Base-by-base conservation (phyloP, 2,888 invertebrate genomes). In the Limnephilus marmoratus region DNA sequence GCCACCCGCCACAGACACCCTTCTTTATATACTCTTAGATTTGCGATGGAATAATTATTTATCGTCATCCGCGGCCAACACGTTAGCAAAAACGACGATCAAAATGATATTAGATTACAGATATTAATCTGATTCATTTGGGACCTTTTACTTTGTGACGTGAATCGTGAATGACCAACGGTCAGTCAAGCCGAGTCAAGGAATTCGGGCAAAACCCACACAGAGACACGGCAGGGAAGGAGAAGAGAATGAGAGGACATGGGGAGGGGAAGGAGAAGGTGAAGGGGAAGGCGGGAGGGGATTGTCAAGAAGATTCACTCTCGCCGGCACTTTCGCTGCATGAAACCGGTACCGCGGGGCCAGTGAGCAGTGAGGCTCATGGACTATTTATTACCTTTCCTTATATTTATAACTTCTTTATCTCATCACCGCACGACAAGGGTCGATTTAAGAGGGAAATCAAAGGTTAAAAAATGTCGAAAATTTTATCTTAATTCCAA, bases 251-350 rank as follows among this genome's bases (percentile, higher is more conserved):
- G 24, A 49, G 49, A 49, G 31, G n/a, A 87, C 45, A 68, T 34
- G 87, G 45, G 18, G 13, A 80, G 88, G 68, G 88, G 31, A 53
- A 68, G 49, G 7, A 9, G 18, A 31, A 37, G 83, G 45, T 3
- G 41, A 34, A 9, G 24, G 12, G 68, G 68, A 34, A 31, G 87
- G 34, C 29, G 41, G n/a, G 29, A 49, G 87, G 87, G 31, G 31
- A 53, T n/a, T 53, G 29, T 86, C 45, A 31, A 49, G 87, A 31
- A 87, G 88, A 89, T 90, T 90, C 68, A 83, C 85, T 85, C 90
- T 83, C 90, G 68, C 82, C 87, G 90, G 81, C 91, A 93, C 93
- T 93, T 93, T 93, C 93, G 92, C 93, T 93, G 90, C 91, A 83
- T 86, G 91, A 81, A 92, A 93, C 93, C 93, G 91, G 93, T 91